phyloP scores from a whole-genome alignment of 2,888 invertebrate genomes.

The Schizaphis graminum region DNA sequence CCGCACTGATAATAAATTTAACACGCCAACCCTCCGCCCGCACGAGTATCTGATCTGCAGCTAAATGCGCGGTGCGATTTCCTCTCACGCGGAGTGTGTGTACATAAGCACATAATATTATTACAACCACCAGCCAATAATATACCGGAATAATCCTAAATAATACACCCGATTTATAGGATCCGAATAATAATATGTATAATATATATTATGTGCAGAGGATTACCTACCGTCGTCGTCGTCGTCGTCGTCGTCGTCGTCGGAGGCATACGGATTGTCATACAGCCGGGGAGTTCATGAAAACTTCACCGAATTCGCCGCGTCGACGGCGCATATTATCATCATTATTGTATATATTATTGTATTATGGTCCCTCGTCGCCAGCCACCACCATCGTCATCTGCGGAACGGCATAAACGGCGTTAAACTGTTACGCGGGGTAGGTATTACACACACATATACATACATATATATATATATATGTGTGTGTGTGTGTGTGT shows the following conservation, averaged over 20 bases:
- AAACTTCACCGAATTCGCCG: slow-evolving; percentile 22
- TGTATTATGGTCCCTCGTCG: not conserved
- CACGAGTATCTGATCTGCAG: not conserved
- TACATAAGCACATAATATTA: not conserved
- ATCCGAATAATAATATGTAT: not conserved
- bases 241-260: not conserved
- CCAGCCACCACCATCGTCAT: not conserved
- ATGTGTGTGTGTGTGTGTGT: no score
- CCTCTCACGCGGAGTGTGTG: not conserved
- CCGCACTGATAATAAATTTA: not conserved
- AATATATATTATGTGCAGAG: not conserved
- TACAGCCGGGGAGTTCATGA: slow-evolving; percentile 38
- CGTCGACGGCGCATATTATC: not conserved
- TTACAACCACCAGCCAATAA: not conserved
- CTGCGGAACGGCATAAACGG: slow-evolving; percentile 45
- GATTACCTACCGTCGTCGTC: not conserved
- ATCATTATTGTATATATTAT: not conserved
- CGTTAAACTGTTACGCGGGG: slow-evolving; percentile 59
- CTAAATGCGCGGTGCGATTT: not conserved
- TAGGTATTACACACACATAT: slow-evolving; percentile 12
- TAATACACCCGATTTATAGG: not conserved
- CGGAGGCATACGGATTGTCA: not conserved
- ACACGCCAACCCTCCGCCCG: not conserved
- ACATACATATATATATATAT: not conserved
- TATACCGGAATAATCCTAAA: slow-evolving; percentile 3